phyloP scores from a whole-genome alignment of 1,140 invertebrate species.

The Zaprionus taronus region DNA sequence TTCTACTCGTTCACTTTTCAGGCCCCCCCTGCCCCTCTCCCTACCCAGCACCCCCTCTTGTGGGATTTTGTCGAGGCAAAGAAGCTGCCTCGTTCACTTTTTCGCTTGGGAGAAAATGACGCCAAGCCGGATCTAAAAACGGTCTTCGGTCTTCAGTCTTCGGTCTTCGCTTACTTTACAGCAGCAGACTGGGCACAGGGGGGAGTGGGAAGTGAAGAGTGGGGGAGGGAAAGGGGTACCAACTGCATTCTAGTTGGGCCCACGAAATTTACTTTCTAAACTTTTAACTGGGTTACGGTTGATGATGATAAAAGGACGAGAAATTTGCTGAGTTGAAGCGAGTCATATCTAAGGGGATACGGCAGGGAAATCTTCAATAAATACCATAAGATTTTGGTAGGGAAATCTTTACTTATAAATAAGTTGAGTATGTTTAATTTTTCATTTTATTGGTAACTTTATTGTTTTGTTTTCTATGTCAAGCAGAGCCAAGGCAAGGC shows the following conservation, averaged over 20 bases:
- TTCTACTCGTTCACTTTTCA: slow-evolving; percentile 78
- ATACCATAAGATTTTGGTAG: neutral
- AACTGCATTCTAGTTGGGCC: slow-evolving; percentile 56
- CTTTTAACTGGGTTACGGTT: slow-evolving; percentile 32
- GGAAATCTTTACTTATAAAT: neutral
- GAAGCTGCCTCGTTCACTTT: slow-evolving; percentile 55
- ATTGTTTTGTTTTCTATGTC: neutral
- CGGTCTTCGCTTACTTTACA: neutral
- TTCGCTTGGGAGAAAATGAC: slow-evolving; percentile 59
- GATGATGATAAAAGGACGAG: slow-evolving; percentile 6
- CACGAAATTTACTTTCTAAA: slow-evolving; percentile 64
- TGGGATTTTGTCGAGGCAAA: slow-evolving; percentile 44
- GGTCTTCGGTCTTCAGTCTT: neutral
- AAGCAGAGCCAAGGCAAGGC: slow-evolving; percentile 61
- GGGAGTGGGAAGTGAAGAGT: neutral
- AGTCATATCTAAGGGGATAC: neutral
- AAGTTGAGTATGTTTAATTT: neutral
- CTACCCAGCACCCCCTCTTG: neutral
- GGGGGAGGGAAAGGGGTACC: neutral
- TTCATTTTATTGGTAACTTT: neutral
- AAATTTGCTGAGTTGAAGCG: neutral
- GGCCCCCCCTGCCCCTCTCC: neutral
- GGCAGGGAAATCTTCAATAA: neutral
- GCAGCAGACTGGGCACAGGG: slow-evolving; percentile 7
- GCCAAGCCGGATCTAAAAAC: slow-evolving; percentile 69